phyloP scores from a whole-genome alignment of 2,113 vertebrate genomes.

The cattle (Bos taurus) region DNA sequence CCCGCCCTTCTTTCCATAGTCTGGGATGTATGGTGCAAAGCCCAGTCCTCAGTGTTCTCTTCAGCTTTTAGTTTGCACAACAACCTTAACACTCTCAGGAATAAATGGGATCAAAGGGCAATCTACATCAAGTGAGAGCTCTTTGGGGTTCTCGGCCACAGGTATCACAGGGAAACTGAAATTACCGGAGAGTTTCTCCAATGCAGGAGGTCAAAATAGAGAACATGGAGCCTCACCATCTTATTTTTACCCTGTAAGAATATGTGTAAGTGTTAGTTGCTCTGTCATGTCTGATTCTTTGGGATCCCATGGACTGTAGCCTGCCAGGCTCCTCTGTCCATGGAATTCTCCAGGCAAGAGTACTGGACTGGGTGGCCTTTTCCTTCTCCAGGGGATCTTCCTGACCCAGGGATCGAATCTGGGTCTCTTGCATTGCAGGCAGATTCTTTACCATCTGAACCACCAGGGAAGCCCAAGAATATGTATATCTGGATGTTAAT shows the following conservation, averaged over 20 bases:
- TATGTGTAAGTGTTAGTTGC: background rate
- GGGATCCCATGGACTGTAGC: background rate
- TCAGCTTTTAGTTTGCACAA: constrained; percentile 65
- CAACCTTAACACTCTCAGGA: constrained; percentile 70
- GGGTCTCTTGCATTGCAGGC: background rate
- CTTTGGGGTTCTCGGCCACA: constrained; percentile 65
- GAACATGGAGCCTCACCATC: background rate
- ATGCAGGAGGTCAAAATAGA: constrained; percentile 2
- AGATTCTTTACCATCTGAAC: background rate
- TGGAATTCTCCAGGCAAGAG: background rate
- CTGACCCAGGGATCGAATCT: background rate
- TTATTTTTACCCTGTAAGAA: background rate
- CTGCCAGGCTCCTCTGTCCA: background rate
- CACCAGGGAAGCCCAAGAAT: background rate
- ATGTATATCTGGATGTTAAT: background rate
- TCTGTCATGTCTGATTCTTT: background rate
- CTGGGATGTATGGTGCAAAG: constrained; percentile 71
- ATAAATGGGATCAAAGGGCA: constrained; percentile 81
- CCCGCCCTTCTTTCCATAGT: constrained; percentile 61
- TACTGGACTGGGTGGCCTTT: background rate
- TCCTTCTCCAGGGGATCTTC: background rate
- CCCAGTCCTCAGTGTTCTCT: constrained; percentile 69
- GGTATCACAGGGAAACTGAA: constrained; percentile 26
- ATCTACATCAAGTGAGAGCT: constrained; percentile 73
- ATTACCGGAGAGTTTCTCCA: constrained; percentile 16